These are phyloP conservation scores for Gallinago nigripennis DNA, from an alignment of 2,797 vertebrate genomes.

Conservation along the genomic window DNA sequence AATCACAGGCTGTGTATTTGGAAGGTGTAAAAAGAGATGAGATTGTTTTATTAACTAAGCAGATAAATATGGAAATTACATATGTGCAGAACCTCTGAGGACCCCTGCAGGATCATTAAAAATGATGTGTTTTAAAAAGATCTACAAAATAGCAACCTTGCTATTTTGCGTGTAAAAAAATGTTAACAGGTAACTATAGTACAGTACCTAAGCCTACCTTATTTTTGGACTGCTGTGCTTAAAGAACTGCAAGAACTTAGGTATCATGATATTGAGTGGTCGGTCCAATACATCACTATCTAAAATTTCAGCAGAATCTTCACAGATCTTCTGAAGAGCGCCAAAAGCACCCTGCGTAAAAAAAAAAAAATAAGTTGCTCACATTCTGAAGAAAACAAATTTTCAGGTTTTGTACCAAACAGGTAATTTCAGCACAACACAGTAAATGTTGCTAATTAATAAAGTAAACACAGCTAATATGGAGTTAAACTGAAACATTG, in stretches of 20 bases:
- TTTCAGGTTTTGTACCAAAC: neutral
- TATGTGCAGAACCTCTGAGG: neutral
- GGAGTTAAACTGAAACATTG: neutral
- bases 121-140: neutral
- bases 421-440: neutral
- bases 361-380: neutral
- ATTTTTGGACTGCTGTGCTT: slow-evolving; percentile 98
- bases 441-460: neutral
- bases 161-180: neutral
- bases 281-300: slow-evolving; percentile 96
- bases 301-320: slow-evolving; percentile 97
- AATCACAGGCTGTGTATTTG: neutral
- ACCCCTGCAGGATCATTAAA: neutral
- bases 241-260: slow-evolving; percentile 97
- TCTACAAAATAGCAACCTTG: neutral
- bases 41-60: neutral
- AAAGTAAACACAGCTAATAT: neutral
- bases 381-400: neutral
- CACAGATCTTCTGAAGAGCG: slow-evolving; percentile 97
- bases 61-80: neutral
- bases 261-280: slow-evolving; percentile 97
- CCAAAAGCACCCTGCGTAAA: slow-evolving; percentile 90
- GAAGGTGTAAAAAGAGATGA: neutral
- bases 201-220: slow-evolving; percentile 75
- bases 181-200: neutral